Conservation (phyloP, 2,888 invertebrate genomes). For the Calameuta idolon region DNA sequence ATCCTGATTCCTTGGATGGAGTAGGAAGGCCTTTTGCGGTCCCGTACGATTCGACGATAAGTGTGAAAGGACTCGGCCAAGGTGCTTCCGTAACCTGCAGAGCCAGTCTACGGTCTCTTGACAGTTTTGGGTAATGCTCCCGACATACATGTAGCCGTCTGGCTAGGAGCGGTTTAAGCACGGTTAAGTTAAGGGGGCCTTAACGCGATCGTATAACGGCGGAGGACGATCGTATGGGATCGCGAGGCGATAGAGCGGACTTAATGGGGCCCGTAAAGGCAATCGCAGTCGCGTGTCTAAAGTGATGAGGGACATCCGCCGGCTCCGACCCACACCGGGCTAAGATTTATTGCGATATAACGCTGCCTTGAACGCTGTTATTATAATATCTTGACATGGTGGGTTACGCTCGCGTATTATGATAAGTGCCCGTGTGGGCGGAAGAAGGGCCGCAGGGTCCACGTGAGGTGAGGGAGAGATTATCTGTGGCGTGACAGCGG, state of each 20-base stretch:
- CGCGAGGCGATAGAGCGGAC: slow-evolving; percentile 34
- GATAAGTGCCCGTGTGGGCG: slow-evolving; percentile 31
- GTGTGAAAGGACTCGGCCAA: too few relatives aligned
- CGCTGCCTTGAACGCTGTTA: slow-evolving; percentile 31
- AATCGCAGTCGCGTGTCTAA: slow-evolving; percentile 39
- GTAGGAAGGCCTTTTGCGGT: too few relatives aligned
- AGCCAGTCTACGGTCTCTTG: too few relatives aligned
- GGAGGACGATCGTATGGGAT: slow-evolving; percentile 13
- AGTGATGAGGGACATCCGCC: slow-evolving; percentile 39
- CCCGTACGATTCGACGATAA: too few relatives aligned
- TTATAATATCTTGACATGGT: slow-evolving; percentile 35
- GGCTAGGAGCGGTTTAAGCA: too few relatives aligned
- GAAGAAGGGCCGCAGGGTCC: slow-evolving; percentile 2
- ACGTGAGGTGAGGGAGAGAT: slow-evolving; percentile 22
- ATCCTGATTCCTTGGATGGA: slow-evolving; percentile 40
- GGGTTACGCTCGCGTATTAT: slow-evolving; percentile 28
- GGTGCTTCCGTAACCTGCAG: too few relatives aligned
- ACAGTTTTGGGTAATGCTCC: too few relatives aligned
- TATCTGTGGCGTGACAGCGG: slow-evolving; percentile 34
- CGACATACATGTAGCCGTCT: too few relatives aligned
- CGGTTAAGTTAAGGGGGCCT: too few relatives aligned
- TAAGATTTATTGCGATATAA: slow-evolving; percentile 32
- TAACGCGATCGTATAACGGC: too few relatives aligned
- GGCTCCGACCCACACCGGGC: slow-evolving; percentile 21
- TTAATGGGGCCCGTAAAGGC: slow-evolving; percentile 44